Evolutionary conservation across 2,888 invertebrate genomes (phyloP).

Genomic region (Pandemis heparana): DNA sequence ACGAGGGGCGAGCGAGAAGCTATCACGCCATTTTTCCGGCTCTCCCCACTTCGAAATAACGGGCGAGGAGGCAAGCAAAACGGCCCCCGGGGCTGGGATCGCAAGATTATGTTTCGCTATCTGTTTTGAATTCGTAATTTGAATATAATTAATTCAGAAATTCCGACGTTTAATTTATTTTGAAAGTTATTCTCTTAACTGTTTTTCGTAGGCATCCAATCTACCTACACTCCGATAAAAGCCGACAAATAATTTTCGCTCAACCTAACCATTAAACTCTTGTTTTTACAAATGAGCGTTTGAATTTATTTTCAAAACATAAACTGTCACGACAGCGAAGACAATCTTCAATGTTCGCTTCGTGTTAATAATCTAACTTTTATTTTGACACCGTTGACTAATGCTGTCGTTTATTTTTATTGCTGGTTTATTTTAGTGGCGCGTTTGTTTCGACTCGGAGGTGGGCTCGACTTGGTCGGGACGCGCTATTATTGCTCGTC

Average conservation of each 20-base stretch:
- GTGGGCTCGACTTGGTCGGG: conserved; percentile 57
- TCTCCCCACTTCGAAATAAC: conserved; percentile 60
- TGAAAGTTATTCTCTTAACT: conserved; percentile 58
- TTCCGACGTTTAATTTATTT: conserved; percentile 59
- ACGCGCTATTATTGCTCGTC: conserved; percentile 76
- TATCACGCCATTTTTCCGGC: conserved; percentile 75
- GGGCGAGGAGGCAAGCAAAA: conserved; percentile 53
- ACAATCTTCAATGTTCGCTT: conserved; percentile 56
- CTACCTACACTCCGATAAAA: conserved; percentile 45
- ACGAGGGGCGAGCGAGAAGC: conserved; percentile 83
- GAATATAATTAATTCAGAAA: conserved; percentile 66
- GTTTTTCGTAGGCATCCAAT: conserved; percentile 53
- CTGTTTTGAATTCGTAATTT: conserved; percentile 72
- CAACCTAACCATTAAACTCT: conserved; percentile 43
- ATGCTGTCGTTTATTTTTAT: conserved; percentile 84
- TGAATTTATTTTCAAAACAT: conserved; percentile 47
- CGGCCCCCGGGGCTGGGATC: conserved; percentile 58
- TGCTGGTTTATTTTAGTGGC: conserved; percentile 78
- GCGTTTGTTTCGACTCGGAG: conserved; percentile 71
- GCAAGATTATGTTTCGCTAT: conserved; percentile 69
- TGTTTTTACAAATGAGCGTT: conserved; percentile 42
- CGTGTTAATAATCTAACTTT: conserved; percentile 73
- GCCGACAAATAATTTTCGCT: conserved; percentile 50
- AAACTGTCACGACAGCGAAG: conserved; percentile 50
- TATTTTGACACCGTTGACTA: conserved; percentile 84